A percentile compares a stretch with the other conserved stretches of the same genome.
These are phyloP conservation scores for Drosophila littoralis DNA, from an alignment of 1,140 invertebrate genomes.

Conservation along the genomic window DNA sequence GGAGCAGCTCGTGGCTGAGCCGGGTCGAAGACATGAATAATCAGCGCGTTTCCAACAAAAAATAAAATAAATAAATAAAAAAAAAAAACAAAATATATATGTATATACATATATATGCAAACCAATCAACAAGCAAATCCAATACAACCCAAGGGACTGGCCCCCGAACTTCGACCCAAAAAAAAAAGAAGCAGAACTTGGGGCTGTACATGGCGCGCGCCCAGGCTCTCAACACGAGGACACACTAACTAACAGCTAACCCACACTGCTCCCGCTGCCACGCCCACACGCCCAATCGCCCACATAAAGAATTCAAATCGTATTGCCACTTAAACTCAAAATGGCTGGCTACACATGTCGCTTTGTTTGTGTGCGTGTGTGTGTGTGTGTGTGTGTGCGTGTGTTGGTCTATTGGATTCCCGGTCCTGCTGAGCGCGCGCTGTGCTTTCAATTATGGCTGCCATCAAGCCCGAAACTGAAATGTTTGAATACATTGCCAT, in stretches of 20 bases:
- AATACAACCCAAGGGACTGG: constrained; percentile 68
- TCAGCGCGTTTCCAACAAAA: constrained; percentile 19
- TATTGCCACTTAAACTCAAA: constrained; percentile 81
- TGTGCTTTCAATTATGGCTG: constrained; percentile 73
- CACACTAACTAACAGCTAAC: constrained; percentile 62
- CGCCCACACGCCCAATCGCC: constrained; percentile 12
- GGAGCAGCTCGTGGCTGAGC: background rate
- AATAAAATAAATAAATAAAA: background rate
- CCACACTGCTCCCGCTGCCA: constrained; percentile 7
- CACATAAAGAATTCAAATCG: constrained; percentile 78
- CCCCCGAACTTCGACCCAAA: background rate
- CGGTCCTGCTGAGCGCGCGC: constrained; percentile 37
- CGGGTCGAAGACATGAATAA: constrained; percentile 38
- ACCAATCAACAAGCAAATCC: constrained; percentile 79
- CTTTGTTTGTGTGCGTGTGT: constrained; percentile 16
- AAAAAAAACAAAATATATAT: background rate
- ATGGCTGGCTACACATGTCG: constrained; percentile 69
- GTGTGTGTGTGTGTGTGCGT: constrained; percentile 9
- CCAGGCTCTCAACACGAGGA: constrained; percentile 8
- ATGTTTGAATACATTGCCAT: constrained; percentile 81
- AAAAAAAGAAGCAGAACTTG: background rate
- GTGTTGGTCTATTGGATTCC: constrained; percentile 13
- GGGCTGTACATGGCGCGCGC: background rate
- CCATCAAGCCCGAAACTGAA: constrained; percentile 77
- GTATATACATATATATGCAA: constrained; percentile 48